Conservation (phyloP, 2,797 vertebrate genomes). For the Amblyraja radiata region DNA sequence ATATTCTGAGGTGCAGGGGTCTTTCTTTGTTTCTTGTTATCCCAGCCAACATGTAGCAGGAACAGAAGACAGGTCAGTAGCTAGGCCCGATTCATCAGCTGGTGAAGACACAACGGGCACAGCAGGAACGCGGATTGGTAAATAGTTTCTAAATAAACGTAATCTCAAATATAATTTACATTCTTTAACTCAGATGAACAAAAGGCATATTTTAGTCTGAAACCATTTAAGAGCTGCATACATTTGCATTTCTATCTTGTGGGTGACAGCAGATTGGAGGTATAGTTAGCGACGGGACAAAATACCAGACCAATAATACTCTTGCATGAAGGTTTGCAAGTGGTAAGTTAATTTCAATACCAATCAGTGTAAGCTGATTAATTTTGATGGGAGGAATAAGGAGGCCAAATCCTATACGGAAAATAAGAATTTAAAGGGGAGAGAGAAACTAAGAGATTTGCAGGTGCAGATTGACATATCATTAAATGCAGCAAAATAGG, state of each 20-base stretch:
- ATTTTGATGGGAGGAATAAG: background rate
- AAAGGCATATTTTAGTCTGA: no score
- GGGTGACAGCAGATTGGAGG: background rate
- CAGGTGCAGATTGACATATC: background rate
- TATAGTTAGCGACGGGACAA: background rate
- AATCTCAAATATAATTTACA: background rate
- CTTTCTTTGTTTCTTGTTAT: background rate
- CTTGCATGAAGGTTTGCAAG: background rate
- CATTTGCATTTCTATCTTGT: background rate
- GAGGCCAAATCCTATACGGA: background rate
- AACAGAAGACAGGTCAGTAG: background rate
- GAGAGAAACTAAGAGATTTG: background rate
- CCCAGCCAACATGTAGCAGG: background rate
- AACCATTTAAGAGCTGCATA: background rate
- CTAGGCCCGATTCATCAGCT: background rate
- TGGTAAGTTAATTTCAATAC: background rate
- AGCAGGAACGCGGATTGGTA: background rate
- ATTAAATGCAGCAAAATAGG: background rate
- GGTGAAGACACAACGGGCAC: background rate
- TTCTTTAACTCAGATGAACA: background rate
- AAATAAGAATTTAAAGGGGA: background rate
- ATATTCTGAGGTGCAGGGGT: background rate
- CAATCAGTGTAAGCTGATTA: background rate
- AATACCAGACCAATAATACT: background rate
- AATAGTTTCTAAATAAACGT: background rate